These are phyloP conservation scores for Meiosimyza platycephala DNA, from an alignment of 2,888 invertebrate genomes.

Conservation along the genomic window DNA sequence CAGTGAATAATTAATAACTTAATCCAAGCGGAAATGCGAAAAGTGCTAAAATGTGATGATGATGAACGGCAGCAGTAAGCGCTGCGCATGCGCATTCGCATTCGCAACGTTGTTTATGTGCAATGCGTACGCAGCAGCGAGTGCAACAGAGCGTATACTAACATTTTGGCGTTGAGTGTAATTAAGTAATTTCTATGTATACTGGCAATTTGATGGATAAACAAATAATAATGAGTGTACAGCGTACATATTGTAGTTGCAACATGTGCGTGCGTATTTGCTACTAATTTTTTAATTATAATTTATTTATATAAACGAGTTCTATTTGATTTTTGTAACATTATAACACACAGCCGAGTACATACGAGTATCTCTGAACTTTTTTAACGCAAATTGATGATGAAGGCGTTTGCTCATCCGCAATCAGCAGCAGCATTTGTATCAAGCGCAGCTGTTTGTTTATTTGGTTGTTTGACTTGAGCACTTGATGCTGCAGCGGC, in stretches of 20 bases:
- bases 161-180: slow-evolving; percentile 12
- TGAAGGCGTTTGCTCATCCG: slow-evolving; percentile 41
- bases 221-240: slow-evolving; percentile 7
- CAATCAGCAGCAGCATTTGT: slow-evolving; percentile 42
- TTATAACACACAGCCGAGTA: neutral
- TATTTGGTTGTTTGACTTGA: slow-evolving; percentile 7
- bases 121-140: neutral
- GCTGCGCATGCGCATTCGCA: neutral
- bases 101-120: neutral
- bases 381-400: slow-evolving; percentile 33
- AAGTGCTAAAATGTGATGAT: neutral
- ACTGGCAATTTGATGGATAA: slow-evolving; percentile 16
- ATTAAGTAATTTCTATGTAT: slow-evolving; percentile 2
- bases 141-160: neutral
- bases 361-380: too few species aligned
- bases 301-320: neutral
- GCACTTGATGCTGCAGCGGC: slow-evolving; percentile 24
- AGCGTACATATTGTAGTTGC: neutral
- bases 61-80: neutral
- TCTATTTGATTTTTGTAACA: neutral
- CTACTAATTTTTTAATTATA: neutral
- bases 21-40: slow-evolving; percentile 59
- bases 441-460: too few species aligned
- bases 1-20: slow-evolving; percentile 58
- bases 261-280: neutral